Conservation (phyloP, 2,888 invertebrate genomes). For the Melanostoma mellinum region DNA sequence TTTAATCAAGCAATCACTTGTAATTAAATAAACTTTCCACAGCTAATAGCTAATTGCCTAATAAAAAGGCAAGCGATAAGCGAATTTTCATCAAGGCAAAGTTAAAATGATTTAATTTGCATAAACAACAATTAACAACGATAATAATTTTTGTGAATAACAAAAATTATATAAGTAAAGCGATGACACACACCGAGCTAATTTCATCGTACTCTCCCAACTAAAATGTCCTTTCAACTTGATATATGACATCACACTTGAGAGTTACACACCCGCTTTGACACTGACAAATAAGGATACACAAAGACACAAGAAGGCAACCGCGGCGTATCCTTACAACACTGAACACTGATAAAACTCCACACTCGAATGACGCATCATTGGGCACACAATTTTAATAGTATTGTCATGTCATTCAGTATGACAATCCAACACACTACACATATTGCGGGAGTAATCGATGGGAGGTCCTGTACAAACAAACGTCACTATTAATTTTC, state of each 20-base stretch:
- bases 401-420: constrained; percentile 43
- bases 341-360: constrained; percentile 26
- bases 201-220: constrained; percentile 67
- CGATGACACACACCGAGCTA: constrained; percentile 66
- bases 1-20: no score
- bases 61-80: no score
- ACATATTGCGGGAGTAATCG: constrained; percentile 34
- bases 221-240: constrained; percentile 62
- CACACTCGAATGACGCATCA: constrained; percentile 59
- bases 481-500: constrained; percentile 49
- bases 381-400: constrained; percentile 24
- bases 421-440: constrained; percentile 1
- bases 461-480: constrained; percentile 32
- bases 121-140: no score
- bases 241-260: constrained; percentile 68
- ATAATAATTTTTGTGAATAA: constrained; percentile 7
- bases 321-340: constrained; percentile 42
- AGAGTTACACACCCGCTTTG: constrained; percentile 64
- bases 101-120: no score
- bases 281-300: constrained; percentile 65
- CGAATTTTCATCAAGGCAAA: no score
- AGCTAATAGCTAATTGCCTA: no score
- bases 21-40: no score
- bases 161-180: constrained; percentile 19
- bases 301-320: constrained; percentile 35